These are phyloP conservation scores for Rafetus swinhoei DNA, from an alignment of 2,113 vertebrate genomes.

Conservation along the genomic window DNA sequence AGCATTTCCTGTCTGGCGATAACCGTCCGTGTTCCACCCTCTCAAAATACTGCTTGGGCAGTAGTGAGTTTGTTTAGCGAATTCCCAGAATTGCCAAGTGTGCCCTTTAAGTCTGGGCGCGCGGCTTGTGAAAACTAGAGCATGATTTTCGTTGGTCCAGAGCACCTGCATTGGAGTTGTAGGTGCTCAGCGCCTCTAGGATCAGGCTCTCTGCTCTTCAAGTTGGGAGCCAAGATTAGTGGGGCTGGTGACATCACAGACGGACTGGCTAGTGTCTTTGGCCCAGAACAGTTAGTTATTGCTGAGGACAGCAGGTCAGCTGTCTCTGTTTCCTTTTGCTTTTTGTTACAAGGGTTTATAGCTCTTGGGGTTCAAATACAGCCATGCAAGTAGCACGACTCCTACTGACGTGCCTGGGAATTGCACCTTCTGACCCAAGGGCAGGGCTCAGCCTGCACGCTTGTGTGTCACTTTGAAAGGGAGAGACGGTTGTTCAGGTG, in stretches of 20 bases:
- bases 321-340: slow-evolving; percentile 31
- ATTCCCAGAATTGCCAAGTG: background rate
- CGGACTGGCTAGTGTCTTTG: slow-evolving; percentile 54
- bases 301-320: slow-evolving; percentile 57
- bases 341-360: slow-evolving; percentile 61
- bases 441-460: slow-evolving; percentile 51
- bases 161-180: background rate
- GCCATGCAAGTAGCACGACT: slow-evolving; percentile 59
- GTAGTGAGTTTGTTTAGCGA: background rate
- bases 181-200: background rate
- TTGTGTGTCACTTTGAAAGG: slow-evolving; percentile 60
- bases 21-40: background rate
- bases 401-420: slow-evolving; percentile 45
- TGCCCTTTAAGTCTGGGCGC: slow-evolving; percentile 1
- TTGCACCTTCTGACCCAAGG: slow-evolving; percentile 63
- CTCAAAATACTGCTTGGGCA: slow-evolving; percentile 2
- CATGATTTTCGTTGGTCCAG: background rate
- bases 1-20: slow-evolving; percentile 9
- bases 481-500: slow-evolving; percentile 47
- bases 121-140: background rate
- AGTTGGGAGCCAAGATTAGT: background rate
- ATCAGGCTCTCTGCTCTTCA: slow-evolving; percentile 25
- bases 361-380: background rate
- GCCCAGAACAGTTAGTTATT: slow-evolving; percentile 24
- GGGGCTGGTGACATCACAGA: slow-evolving; percentile 50